Evolutionary conservation across 2,888 invertebrate species (phyloP).

Genomic region (Lepidocyrtinus sp.): DNA sequence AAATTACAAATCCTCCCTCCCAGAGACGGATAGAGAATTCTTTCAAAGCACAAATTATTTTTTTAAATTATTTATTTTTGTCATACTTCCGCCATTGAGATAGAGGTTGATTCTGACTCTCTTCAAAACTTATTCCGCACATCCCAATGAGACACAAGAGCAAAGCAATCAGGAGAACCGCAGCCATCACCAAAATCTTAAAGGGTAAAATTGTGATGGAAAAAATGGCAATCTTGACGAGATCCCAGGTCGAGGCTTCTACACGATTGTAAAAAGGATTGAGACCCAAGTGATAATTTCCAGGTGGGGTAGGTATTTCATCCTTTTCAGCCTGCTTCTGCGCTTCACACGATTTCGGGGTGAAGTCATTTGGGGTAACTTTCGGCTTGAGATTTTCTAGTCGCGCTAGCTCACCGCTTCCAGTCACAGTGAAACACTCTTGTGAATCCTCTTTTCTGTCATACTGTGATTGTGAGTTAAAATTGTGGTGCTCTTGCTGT

Average conservation of each 20-base stretch:
- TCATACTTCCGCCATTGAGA: slow-evolving; percentile 90
- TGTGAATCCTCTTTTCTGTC: too few species aligned
- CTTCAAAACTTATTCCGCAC: slow-evolving; percentile 85
- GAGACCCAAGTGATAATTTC: slow-evolving; percentile 84
- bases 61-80: neutral
- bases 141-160: slow-evolving; percentile 87
- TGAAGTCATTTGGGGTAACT: slow-evolving; percentile 89
- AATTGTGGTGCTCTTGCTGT: too few species aligned
- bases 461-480: too few species aligned
- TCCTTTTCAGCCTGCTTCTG: slow-evolving; percentile 82
- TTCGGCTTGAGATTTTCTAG: too few species aligned
- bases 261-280: slow-evolving; percentile 52
- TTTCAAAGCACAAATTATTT: neutral
- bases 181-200: slow-evolving; percentile 83
- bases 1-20: too few species aligned
- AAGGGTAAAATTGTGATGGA: slow-evolving; percentile 88
- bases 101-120: slow-evolving; percentile 83
- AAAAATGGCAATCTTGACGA: slow-evolving; percentile 79
- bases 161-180: slow-evolving; percentile 87
- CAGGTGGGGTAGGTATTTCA: slow-evolving; percentile 90
- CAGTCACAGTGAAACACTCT: too few species aligned
- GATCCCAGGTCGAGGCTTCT: slow-evolving; percentile 36
- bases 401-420: too few species aligned
- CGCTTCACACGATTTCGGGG: slow-evolving; percentile 81
- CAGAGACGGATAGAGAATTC: neutral